Evolutionary conservation across 2,797 vertebrate species (phyloP), one percentile per base, ranked within the genome.

Genomic region (Anisognathus igniventris): DNA sequence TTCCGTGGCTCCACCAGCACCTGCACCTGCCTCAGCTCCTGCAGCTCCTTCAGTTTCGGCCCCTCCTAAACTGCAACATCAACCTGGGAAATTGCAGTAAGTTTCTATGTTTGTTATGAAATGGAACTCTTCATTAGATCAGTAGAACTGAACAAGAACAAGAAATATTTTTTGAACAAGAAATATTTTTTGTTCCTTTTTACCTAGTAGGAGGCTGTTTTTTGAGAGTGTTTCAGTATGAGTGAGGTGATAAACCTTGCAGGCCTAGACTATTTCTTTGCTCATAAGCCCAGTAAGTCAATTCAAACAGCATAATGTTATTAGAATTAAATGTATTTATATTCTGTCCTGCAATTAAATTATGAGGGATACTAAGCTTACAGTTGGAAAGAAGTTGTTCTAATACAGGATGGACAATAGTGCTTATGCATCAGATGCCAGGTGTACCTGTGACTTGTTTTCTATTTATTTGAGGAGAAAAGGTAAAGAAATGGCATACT

Each of bases 61-160:
- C 22, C 75, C 95, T 33, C 91, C 95, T 58, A 97, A 95, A 84
- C 85, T 90, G 70, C 94, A 97, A 9, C 95, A 86, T 54, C 60
- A 90, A 6, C 93, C 94, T 51, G 77, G 95, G 42, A 97, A 98
- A 93, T 95, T 96, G 56, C 97, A 73, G 99, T 99, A 94, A 98
- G 99, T 98, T 78, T 80, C 40, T 65, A 0, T 58, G 28, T 58
- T 51, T 35, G 16, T 40, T 78, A 3, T 23, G 16, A 71, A 88
- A 30, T 45, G 2, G 13, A 64, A 14, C 33, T 35, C 5, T 64
- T 68, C 5, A 6, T 75, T 74, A 45, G 6, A 40, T 61, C 5
- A 14, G 39, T 39, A 64, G 44, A 58, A 23, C 28, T 81, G 35
- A 86, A 74, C 11, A 39, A 39, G 37, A 39, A 39, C 11, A 33